These are phyloP conservation scores for Melanaphis sacchari DNA, from an alignment of 1,140 invertebrate genomes.

Conservation along the genomic window DNA sequence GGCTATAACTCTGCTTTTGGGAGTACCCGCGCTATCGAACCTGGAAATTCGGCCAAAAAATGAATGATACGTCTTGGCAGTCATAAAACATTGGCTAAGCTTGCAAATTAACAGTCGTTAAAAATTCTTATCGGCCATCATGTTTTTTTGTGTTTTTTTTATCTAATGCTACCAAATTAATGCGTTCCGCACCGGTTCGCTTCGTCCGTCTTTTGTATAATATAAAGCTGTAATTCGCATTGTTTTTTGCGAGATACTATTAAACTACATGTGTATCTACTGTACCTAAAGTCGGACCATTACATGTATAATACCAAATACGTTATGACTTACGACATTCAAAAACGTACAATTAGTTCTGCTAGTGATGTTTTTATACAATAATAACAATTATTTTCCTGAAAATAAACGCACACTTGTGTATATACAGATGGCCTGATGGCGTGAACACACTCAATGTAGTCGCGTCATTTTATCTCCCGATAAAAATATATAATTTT, in stretches of 20 bases:
- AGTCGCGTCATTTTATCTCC: neutral
- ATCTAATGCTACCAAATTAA: constrained; percentile 18
- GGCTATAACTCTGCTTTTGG: neutral
- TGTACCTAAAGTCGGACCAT: neutral
- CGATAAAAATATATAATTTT: neutral
- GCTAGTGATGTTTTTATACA: neutral
- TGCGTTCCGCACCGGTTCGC: constrained; percentile 36
- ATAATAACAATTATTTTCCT: neutral
- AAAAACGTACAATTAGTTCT: constrained; percentile 4
- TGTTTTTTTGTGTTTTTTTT: neutral
- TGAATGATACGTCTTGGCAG: neutral
- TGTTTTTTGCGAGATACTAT: neutral
- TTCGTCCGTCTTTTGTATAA: neutral
- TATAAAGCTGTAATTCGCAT: neutral
- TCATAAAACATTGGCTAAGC: neutral
- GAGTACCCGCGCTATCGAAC: neutral
- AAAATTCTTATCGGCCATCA: neutral
- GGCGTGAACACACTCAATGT: neutral
- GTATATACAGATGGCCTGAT: neutral
- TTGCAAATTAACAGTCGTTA: neutral
- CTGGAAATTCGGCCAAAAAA: constrained; percentile 27
- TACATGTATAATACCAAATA: neutral
- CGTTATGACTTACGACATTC: neutral
- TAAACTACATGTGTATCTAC: neutral
- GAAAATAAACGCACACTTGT: neutral